Percentiles rank a stretch among this genome's conserved stretches.
These are phyloP conservation scores for Muricea muricata DNA, from an alignment of 92 coral and sea anemone species.

Conservation along the genomic window DNA sequence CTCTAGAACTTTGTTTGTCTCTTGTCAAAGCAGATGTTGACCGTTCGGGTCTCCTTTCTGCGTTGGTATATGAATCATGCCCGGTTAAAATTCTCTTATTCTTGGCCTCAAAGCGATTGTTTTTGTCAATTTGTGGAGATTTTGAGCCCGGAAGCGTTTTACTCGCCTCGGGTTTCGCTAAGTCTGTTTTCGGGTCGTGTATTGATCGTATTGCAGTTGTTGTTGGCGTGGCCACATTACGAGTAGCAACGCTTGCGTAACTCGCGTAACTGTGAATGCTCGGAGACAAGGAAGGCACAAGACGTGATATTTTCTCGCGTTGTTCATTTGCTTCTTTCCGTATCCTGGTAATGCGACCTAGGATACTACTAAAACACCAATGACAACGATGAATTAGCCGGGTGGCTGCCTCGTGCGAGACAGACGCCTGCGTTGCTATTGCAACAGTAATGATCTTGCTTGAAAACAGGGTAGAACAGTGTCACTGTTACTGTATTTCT, in stretches of 20 bases:
- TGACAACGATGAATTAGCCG: not conserved
- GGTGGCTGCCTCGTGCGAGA: too few relatives aligned
- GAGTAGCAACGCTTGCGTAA: slow-evolving; percentile 94
- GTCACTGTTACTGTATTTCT: too few relatives aligned
- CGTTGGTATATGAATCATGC: not conserved
- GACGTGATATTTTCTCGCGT: slow-evolving; percentile 78
- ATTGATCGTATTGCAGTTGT: slow-evolving; percentile 37
- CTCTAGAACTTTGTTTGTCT: not conserved
- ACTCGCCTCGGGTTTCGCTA: not conserved
- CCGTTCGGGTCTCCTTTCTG: not conserved
- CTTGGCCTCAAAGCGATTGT: not conserved
- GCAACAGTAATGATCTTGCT: too few relatives aligned
- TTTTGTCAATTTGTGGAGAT: not conserved
- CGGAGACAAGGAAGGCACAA: slow-evolving; percentile 44
- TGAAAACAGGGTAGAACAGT: too few relatives aligned
- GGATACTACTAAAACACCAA: slow-evolving; percentile 57
- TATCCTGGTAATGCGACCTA: slow-evolving; percentile 80
- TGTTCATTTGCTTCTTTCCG: slow-evolving; percentile 80
- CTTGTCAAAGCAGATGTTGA: not conserved
- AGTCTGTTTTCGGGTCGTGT: not conserved
- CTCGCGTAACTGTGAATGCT: slow-evolving; percentile 89
- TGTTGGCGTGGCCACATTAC: slow-evolving; percentile 24
- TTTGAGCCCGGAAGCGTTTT: not conserved
- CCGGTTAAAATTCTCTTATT: not conserved
- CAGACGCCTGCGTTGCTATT: too few relatives aligned